Evolutionary conservation across 2,113 vertebrate species (phyloP).

Genomic region (Otolemur garnettii): DNA sequence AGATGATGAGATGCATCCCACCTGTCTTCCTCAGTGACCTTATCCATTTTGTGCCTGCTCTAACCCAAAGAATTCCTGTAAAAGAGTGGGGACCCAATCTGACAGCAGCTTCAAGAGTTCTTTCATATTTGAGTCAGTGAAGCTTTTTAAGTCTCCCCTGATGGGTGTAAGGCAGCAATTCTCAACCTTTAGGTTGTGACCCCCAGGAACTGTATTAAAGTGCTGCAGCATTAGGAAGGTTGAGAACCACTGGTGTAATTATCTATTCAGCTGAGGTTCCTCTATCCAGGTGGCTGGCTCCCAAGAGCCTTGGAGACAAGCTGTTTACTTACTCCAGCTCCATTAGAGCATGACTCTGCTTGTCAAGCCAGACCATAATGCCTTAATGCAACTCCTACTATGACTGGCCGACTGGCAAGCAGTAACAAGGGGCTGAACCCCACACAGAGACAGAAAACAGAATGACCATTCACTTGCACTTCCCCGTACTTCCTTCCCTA

Average conservation of each 20-base stretch:
- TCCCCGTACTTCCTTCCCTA: neutral
- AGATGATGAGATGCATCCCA: neutral
- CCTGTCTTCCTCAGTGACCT: neutral
- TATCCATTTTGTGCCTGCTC: neutral
- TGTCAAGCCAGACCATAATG: neutral
- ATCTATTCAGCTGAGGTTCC: neutral
- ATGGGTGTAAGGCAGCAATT: neutral
- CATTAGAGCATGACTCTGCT: neutral
- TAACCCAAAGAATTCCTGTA: neutral
- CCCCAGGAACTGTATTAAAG: too few relatives aligned
- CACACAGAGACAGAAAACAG: neutral
- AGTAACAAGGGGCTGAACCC: neutral
- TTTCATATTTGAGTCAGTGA: constrained; percentile 13
- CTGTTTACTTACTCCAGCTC: neutral
- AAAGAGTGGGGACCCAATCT: constrained; percentile 44
- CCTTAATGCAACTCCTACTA: neutral
- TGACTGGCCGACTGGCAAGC: neutral
- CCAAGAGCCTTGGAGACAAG: neutral
- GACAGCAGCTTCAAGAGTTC: constrained; percentile 12
- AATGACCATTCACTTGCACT: neutral
- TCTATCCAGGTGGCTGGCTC: neutral
- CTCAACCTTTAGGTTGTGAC: too few relatives aligned
- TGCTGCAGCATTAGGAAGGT: too few relatives aligned
- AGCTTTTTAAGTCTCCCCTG: neutral
- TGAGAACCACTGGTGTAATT: neutral